Percentiles rank a stretch among this genome's conserved stretches.
These are phyloP conservation scores for Engystomops pustulosus DNA, from an alignment of 2,113 vertebrate genomes.

Conservation along the genomic window DNA sequence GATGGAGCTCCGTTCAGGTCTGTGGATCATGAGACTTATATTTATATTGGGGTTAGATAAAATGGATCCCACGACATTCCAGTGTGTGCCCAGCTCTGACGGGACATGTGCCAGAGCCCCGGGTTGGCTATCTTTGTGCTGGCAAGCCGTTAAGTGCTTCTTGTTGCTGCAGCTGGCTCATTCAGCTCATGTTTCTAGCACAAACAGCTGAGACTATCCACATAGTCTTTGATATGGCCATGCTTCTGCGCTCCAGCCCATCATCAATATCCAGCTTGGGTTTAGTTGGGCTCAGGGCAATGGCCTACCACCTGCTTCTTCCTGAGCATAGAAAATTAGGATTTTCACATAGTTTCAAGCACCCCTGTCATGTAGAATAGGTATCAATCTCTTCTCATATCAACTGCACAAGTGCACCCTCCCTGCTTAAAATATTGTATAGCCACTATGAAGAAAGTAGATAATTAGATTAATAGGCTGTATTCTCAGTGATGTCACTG, in stretches of 20 bases:
- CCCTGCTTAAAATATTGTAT: background rate
- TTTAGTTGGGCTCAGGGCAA: background rate
- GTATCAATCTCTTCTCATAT: background rate
- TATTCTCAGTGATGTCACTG: too few species aligned
- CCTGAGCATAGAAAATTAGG: conserved; percentile 38
- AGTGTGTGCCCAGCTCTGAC: background rate
- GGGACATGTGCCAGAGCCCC: background rate
- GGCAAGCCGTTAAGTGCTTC: background rate
- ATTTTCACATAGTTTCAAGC: conserved; percentile 18
- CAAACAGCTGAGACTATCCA: conserved; percentile 44
- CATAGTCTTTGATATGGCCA: conserved; percentile 11
- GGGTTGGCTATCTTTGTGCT: background rate
- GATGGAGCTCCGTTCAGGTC: background rate
- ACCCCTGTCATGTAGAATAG: background rate
- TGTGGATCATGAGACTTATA: background rate
- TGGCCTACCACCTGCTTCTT: background rate
- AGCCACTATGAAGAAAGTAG: background rate
- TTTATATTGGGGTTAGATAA: conserved; percentile 41
- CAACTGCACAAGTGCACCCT: background rate
- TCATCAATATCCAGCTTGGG: background rate
- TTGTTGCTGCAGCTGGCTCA: conserved; percentile 31
- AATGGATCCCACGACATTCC: background rate
- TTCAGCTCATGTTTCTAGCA: conserved; percentile 13
- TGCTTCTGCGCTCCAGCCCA: background rate
- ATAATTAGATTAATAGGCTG: too few species aligned